Base-by-base conservation (phyloP, 2,113 vertebrate genomes). In the Nymphicus hollandicus region DNA sequence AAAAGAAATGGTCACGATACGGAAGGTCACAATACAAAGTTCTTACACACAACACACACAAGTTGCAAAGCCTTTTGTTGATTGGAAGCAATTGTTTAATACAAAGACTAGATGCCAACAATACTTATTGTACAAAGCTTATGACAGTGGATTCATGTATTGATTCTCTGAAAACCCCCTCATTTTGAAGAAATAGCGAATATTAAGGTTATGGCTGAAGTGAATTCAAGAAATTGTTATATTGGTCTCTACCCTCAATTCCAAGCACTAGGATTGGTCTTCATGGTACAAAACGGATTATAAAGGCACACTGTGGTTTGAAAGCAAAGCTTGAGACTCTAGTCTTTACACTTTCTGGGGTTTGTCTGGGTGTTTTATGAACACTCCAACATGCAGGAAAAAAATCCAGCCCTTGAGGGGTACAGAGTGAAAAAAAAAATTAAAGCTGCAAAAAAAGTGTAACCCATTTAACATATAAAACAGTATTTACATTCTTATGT, bases 231-330 rank as follows among this genome's bases (percentile, higher is more conserved):
- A 88, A 92, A 70, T 89, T 70, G 24, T 74, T 80, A 10, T 22
- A 50, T 58, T 91, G 92, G 76, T 63, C 69, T 95, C 80, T 52
- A 82, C 25, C 61, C 56, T 91, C 77, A 73, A 55, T 49, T 92
- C 56, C 87, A 93, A 96, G 93, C 56, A 61, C 70, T 82, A 47
- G 81, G 65, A 86, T 83, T 71, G 52, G 29, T 47, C 44, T 77
- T 95, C 41, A 41, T 0, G 15, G 31, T 96, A 95, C 56, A 91
- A 91, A 95, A 89, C 8, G 13, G 35, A 70, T 50, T 91, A 63
- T 37, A 93, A 97, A 97, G 97, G 97, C 97, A 97, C 96, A 63
- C 77, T 71, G 73, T 81, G 92, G 91, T 85, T 89, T 94, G 85
- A 91, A 87, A 95, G 35, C 69, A 81, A 93, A 87, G 88, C 73